These are phyloP conservation scores for Apeira syringaria DNA, from an alignment of 2,888 invertebrate species.

Conservation along the genomic window DNA sequence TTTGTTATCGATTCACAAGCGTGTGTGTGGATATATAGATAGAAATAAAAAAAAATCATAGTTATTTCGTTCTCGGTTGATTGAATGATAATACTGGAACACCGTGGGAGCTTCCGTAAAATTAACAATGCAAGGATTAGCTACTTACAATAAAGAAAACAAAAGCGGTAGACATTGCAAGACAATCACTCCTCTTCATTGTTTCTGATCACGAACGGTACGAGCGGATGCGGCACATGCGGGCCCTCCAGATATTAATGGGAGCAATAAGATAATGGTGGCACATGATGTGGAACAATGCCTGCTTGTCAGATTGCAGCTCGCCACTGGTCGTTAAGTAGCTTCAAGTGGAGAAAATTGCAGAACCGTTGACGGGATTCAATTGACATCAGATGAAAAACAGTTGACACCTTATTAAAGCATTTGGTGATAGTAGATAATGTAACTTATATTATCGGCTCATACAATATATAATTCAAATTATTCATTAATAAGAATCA, in stretches of 20 bases:
- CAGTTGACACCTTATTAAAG: slow-evolving; percentile 4
- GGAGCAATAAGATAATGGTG: slow-evolving; percentile 73
- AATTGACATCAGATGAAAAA: slow-evolving; percentile 5
- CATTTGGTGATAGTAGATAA: too few relatives aligned
- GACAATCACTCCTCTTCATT: slow-evolving; percentile 57
- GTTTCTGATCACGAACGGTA: slow-evolving; percentile 69
- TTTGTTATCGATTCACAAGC: too few relatives aligned
- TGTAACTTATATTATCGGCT: too few relatives aligned
- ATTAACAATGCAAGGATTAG: slow-evolving; percentile 26
- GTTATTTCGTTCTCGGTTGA: too few relatives aligned
- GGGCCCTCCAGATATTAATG: slow-evolving; percentile 63
- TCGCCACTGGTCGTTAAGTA: slow-evolving; percentile 36
- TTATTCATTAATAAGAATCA: too few relatives aligned
- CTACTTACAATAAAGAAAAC: slow-evolving; percentile 34
- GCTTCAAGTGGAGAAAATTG: slow-evolving; percentile 25
- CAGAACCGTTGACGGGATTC: slow-evolving; percentile 3
- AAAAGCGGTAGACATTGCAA: slow-evolving; percentile 49
- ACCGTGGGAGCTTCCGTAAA: slow-evolving; percentile 41
- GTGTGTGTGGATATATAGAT: too few relatives aligned
- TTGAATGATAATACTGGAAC: slow-evolving; percentile 11
- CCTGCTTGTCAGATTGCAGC: slow-evolving; percentile 48
- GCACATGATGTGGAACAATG: slow-evolving; percentile 58
- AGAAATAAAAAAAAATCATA: too few relatives aligned
- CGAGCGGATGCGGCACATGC: slow-evolving; percentile 72
- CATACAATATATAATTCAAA: too few relatives aligned